Percentiles rank a stretch among this genome's conserved stretches.
phyloP scores from a whole-genome alignment of 1,140 invertebrate genomes.

The Panagrolaimus sp. region DNA sequence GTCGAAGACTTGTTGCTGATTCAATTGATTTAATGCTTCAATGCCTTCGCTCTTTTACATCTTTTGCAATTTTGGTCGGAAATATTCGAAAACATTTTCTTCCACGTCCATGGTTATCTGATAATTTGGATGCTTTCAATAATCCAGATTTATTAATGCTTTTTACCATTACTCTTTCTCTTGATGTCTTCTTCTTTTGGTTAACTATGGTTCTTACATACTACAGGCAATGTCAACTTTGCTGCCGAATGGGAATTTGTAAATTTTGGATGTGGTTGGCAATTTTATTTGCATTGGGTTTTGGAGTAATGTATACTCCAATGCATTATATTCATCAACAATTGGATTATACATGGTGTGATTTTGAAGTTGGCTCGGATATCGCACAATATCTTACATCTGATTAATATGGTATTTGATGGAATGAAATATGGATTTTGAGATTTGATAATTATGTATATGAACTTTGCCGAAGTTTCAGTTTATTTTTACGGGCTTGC shows the following conservation, averaged over 20 bases:
- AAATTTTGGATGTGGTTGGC: constrained; percentile 37
- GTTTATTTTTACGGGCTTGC: no score
- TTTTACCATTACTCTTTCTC: constrained; percentile 38
- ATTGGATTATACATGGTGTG: constrained; percentile 28
- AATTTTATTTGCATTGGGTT: not conserved
- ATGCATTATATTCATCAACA: constrained; percentile 45
- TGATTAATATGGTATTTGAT: no score
- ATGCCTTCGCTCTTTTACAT: constrained; percentile 32
- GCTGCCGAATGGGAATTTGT: constrained; percentile 42
- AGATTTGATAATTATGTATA: no score
- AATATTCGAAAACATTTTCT: constrained; percentile 49
- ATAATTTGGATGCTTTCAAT: constrained; percentile 35
- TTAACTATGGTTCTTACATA: constrained; percentile 35
- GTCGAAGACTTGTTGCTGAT: constrained; percentile 24
- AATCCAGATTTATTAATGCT: constrained; percentile 48
- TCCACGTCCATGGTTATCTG: constrained; percentile 31
- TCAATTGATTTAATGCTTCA: constrained; percentile 29
- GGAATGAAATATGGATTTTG: no score
- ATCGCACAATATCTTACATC: not conserved
- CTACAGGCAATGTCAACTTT: constrained; percentile 34
- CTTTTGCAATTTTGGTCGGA: constrained; percentile 48
- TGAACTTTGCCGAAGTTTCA: no score
- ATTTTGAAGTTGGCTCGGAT: constrained; percentile 13
- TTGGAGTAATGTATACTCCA: not conserved
- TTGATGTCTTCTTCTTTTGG: constrained; percentile 45